Base-by-base conservation (phyloP, 2,888 invertebrate species). In the Deilephila elpenor region DNA sequence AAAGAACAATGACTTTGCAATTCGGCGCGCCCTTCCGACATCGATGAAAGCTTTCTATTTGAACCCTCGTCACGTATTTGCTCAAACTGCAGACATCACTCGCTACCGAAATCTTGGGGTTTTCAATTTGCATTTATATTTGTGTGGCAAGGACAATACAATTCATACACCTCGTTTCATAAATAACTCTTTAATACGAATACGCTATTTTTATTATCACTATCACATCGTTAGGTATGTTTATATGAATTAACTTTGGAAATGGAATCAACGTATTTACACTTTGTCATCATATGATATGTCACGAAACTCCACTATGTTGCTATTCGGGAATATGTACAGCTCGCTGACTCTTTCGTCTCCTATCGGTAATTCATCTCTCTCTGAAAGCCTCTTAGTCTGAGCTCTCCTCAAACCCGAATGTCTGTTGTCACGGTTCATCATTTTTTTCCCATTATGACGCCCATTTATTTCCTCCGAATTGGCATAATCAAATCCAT, bases 261-360 rank as follows among this genome's bases (percentile, higher is more conserved):
- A 67, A 67, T 67, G 64, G 64, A 67, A 67, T 74, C 56, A 78
- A 76, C 74, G 59, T 82, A 85, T 88, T 89, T 88, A 94, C 82
- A 94, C 92, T 87, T 91, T 93, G 80, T 94, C 92, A 79, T 94
- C 93, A 78, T 90, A 90, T 72, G 90, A 82, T 81, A 91, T 86
- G 85, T 94, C 93, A 78, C 92, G 93, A 76, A 94, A 94, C 80
- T 94, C 94, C 59, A 94, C 93, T 62, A 93, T 89, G 76, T 90
- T 91, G 79, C 94, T 93, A 75, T 93, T 93, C 56, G 94, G 94
- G 78, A 94, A 94, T 77, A 94, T 93, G 74, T 94, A 94, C 74
- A 94, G 78, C 77, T 94, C 94, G 75, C 92, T 90, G 71, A 94
- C 91, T 81, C 92, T 86, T 76, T 93, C 94, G 71, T 94, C 93